Base-by-base conservation (phyloP, 2,797 vertebrate species). In the Telmatherina bonti region DNA sequence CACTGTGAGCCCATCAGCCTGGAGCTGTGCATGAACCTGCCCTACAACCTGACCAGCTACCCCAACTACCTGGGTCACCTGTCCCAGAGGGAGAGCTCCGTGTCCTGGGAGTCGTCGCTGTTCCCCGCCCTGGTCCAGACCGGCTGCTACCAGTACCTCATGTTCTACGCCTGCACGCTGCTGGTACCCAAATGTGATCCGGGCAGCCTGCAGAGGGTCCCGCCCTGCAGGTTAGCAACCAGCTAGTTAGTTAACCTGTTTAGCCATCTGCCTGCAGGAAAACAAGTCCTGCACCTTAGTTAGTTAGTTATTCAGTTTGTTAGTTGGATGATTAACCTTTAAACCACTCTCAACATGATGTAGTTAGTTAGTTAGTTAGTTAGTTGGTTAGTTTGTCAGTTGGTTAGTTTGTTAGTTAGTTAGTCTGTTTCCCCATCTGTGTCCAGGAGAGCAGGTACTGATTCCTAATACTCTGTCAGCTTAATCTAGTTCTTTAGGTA, bases 111-210 rank as follows among this genome's bases (percentile, higher is more conserved):
- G 85, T 94, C 96, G 0, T 97, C 96, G 0, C 95, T 98, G 52
- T 98, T 99, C 84, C 97, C 97, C 1, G 97, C 96, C 0, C 95
- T 99, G 81, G 97, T 99, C 74, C 97, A 98, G 83, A 99, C 97
- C 53, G 96, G 96, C 90, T 99, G 97, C 87, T 98, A 97, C 93
- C 97, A 96, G 79, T 98, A 96, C 90, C 96, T 99, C 79, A 99
- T 99, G 97, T 99, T 98, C 92, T 99, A 98, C 81, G 96, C 96
- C 78, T 99, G 97, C 79, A 98, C 97, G 0, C 93, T 99, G 76
- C 93, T 99, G 66, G 97, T 97, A 1, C 97, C 97, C n/a, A 97
- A 97, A 85, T 99, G 97, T 88, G 96, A 99, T 59, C 87, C 92
- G 0, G 57, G 91, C 12, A 96, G 92, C n/a, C 93, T 94, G 75